These are phyloP conservation scores for Spheniscus humboldti DNA, from an alignment of 2,797 vertebrate species.

Conservation along the genomic window DNA sequence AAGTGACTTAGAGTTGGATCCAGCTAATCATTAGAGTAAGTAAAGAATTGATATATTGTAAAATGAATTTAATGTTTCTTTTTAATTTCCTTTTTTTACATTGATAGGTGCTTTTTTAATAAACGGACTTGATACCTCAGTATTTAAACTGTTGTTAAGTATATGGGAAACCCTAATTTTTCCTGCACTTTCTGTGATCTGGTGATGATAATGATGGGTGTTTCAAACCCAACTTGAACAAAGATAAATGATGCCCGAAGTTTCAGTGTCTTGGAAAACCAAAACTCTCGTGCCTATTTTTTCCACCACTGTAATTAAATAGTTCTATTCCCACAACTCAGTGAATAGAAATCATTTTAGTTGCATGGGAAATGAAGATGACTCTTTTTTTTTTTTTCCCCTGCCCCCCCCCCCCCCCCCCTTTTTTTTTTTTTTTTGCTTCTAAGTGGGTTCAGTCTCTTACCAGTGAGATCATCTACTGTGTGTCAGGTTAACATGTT, in stretches of 20 bases:
- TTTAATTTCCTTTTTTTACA: background rate
- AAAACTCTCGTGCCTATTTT: background rate
- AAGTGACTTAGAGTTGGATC: background rate
- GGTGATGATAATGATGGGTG: background rate
- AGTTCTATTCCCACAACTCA: background rate
- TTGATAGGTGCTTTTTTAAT: background rate
- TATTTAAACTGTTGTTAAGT: background rate
- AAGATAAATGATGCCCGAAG: rapidly evolving
- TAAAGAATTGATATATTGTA: background rate
- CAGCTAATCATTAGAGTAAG: background rate
- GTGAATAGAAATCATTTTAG: background rate
- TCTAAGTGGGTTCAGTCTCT: background rate
- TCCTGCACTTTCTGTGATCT: background rate
- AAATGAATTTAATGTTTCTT: background rate
- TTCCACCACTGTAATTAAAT: background rate
- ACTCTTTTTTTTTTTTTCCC: too few relatives aligned
- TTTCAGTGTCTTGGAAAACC: background rate
- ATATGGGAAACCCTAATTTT: background rate
- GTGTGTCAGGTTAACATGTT: background rate
- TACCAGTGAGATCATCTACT: background rate
- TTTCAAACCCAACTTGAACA: background rate
- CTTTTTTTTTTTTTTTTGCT: background rate
- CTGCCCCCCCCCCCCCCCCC: too few relatives aligned
- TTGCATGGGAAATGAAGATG: background rate
- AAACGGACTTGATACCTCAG: background rate